These are phyloP conservation scores for Carpatolechia fugitivella DNA, from an alignment of 2,888 invertebrate species.

Conservation along the genomic window DNA sequence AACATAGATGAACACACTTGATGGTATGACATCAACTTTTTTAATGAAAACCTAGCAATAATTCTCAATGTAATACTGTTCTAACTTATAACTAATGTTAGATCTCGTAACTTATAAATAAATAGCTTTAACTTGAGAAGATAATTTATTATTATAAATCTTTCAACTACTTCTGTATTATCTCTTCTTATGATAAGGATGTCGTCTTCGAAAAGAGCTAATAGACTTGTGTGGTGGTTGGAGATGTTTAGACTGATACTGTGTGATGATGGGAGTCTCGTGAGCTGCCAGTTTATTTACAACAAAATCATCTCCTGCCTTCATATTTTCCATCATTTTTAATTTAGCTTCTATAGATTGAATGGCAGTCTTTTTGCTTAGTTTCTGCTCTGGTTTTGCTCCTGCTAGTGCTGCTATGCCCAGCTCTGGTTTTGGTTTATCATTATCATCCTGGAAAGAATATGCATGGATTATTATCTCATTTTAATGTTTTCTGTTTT, in stretches of 20 bases:
- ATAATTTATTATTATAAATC: too few species aligned
- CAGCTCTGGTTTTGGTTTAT: constrained; percentile 86
- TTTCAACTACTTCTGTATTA: constrained; percentile 28
- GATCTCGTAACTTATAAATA: too few species aligned
- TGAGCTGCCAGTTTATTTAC: constrained; percentile 84
- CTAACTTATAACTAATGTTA: constrained; percentile 1
- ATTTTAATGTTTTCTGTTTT: constrained; percentile 6
- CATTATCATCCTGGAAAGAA: constrained; percentile 83
- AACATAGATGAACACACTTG: constrained; percentile 11
- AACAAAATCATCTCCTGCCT: constrained; percentile 85
- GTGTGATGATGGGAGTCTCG: constrained; percentile 83
- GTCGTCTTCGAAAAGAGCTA: constrained; percentile 59
- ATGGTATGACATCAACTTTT: constrained; percentile 5
- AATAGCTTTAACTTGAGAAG: too few species aligned
- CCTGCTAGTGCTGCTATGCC: constrained; percentile 89
- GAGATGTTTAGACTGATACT: constrained; percentile 81
- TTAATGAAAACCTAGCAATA: neutral
- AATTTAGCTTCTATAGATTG: constrained; percentile 94
- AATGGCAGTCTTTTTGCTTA: constrained; percentile 89
- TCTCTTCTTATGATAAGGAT: constrained; percentile 75
- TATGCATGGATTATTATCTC: constrained; percentile 5
- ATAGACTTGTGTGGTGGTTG: constrained; percentile 58
- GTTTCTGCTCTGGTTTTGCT: constrained; percentile 78
- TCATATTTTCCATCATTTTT: constrained; percentile 86
- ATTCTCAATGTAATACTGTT: constrained; percentile 6